phyloP scores from a whole-genome alignment of 2,797 vertebrate species.

The Acipenser ruthenus region DNA sequence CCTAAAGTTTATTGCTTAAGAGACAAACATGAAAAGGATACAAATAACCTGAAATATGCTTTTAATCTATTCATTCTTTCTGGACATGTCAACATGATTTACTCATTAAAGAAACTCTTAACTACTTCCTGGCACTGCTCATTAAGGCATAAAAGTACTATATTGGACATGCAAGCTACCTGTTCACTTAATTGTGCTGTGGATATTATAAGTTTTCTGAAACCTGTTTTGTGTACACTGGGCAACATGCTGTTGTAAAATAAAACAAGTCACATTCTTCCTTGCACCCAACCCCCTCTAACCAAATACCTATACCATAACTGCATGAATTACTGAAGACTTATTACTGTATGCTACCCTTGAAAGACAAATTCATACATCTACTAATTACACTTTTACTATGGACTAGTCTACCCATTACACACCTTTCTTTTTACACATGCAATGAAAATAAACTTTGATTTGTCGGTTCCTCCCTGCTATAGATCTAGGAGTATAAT shows the following conservation, averaged over 20 bases:
- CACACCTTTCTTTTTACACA: no score
- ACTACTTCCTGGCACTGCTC: slow-evolving; percentile 34
- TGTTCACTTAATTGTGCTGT: slow-evolving; percentile 28
- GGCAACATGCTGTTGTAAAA: not conserved
- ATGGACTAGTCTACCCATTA: no score
- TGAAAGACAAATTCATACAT: no score
- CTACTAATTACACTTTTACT: no score
- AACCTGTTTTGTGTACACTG: not conserved
- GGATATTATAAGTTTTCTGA: not conserved
- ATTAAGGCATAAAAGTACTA: slow-evolving; percentile 23
- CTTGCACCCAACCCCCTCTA: no score
- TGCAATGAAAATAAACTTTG: no score
- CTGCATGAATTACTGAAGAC: no score
- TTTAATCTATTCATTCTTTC: slow-evolving; percentile 35
- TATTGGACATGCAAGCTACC: slow-evolving; percentile 29
- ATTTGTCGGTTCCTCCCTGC: no score
- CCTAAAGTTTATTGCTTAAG: slow-evolving; percentile 41
- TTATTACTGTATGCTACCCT: no score
- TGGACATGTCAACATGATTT: slow-evolving; percentile 43
- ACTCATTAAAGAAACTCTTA: slow-evolving; percentile 45
- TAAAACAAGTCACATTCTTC: not conserved
- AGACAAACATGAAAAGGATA: slow-evolving; percentile 45
- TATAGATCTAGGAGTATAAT: no score
- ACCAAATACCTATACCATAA: no score
- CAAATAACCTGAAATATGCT: slow-evolving; percentile 39